Base-by-base conservation (phyloP, 2,888 invertebrate genomes). In the Lagria hirta region DNA sequence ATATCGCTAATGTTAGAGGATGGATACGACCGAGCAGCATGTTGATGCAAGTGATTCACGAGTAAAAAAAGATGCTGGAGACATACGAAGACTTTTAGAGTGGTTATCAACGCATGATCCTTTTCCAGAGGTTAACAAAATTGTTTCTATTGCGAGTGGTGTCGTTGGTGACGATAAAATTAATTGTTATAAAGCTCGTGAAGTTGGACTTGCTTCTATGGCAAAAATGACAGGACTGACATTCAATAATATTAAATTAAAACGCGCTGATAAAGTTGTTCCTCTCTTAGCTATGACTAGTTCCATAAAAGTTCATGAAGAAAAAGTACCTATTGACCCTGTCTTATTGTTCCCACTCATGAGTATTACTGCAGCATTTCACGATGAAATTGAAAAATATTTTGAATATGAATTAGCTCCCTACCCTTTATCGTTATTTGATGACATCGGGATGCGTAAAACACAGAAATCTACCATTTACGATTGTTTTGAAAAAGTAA, bases 41-140 rank as follows among this genome's bases (percentile, higher is more conserved):
- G 64, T 68, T 22, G 68, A 68, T 61, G 58, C 63, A 28, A 64
- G 65, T 48, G 58, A 64, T 57, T 64, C 65, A 37, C 50, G 65
- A 48, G 47, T 65, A 45, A 61, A 62, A 34, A 62, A 48, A 58
- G 60, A 65, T 55, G 43, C 40, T 42, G 38, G 29, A 29, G 48
- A 54, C 20, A 20, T 40, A 16, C 11, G 21, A 48, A 67, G 45
- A 54, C 58, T 69, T 51, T 3, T 54, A 3, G 54, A 62, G 5
- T 42, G 35, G 28, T 35, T 42, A n/a, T 6, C 21, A 8, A 4
- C 3, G 1, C 42, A 35, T 17, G 5, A 26, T 35, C 42, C 42
- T 4, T 42, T 27, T 8, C 35, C 34, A 6, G 15, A 35, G 16
- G n/a, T 11, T 2, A 21, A 12, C 2, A 2, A 20, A 20, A 3